Evolutionary conservation across 2,797 vertebrate species (phyloP).

Genomic region (Ctenosaura bakeri): DNA sequence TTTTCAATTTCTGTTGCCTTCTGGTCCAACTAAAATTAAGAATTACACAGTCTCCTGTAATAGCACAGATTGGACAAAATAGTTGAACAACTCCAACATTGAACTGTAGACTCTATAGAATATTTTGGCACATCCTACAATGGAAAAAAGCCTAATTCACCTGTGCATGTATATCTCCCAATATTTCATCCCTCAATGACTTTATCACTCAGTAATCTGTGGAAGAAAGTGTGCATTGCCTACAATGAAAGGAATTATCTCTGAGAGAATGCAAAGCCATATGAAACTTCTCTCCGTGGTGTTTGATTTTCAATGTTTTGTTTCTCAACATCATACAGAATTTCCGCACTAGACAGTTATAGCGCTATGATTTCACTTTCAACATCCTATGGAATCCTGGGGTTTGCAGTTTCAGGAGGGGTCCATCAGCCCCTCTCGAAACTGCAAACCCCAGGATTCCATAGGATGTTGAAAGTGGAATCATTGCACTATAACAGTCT

Average conservation of each 20-base stretch:
- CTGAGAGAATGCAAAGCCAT: not conserved
- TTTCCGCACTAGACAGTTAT: no score
- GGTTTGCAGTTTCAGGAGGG: no score
- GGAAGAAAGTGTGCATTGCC: conserved; percentile 2
- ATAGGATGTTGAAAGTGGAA: no score
- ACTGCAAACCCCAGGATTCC: no score
- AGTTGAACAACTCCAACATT: not conserved
- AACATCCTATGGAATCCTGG: no score
- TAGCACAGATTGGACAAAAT: not conserved
- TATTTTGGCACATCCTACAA: not conserved
- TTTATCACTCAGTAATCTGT: conserved; percentile 18
- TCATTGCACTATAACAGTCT: no score
- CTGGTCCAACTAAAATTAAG: not conserved
- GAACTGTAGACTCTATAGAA: not conserved
- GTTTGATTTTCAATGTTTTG: conserved; percentile 8
- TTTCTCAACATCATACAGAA: not conserved
- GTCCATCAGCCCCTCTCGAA: no score
- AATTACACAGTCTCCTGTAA: not conserved
- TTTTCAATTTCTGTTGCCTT: not conserved
- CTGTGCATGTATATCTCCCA: conserved; percentile 3
- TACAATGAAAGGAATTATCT: not conserved
- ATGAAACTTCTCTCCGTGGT: not conserved
- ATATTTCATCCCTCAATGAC: not conserved
- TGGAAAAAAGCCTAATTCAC: conserved; percentile 20
- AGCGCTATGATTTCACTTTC: no score